Conservation (phyloP, 2,113 vertebrate species). For the Plotosus lineatus region DNA sequence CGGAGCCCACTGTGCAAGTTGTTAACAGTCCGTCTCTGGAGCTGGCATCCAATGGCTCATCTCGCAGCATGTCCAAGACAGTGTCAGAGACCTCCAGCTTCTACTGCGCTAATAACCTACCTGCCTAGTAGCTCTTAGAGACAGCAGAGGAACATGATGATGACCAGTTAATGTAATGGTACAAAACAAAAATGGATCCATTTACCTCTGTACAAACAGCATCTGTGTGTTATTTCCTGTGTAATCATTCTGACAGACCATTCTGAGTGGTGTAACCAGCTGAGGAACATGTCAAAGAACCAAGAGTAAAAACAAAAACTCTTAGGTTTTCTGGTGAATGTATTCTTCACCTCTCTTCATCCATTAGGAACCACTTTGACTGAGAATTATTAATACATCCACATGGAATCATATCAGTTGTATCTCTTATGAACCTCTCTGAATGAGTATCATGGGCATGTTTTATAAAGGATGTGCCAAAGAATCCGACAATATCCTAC, state of each 20-base stretch:
- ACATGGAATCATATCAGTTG: neutral
- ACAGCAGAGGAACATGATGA: slow-evolving; percentile 3
- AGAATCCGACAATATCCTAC: neutral
- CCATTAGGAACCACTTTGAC: neutral
- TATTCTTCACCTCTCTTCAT: neutral
- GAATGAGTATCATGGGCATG: neutral
- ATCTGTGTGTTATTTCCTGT: neutral
- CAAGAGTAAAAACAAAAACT: neutral
- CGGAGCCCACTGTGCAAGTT: slow-evolving; percentile 86
- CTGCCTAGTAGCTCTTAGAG: slow-evolving; percentile 61
- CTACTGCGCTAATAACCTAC: slow-evolving; percentile 83
- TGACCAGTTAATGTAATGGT: neutral
- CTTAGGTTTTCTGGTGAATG: neutral
- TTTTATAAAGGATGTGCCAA: neutral
- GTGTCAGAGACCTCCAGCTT: slow-evolving; percentile 86
- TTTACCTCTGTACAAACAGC: neutral
- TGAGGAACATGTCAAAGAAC: neutral
- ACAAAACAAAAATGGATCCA: neutral
- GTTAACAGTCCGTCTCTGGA: slow-evolving; percentile 77
- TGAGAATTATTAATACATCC: neutral
- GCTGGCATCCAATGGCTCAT: slow-evolving; percentile 85
- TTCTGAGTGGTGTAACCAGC: neutral
- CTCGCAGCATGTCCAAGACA: slow-evolving; percentile 86
- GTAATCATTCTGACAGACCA: neutral
- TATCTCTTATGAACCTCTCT: neutral